A percentile compares a stretch with the other conserved stretches of the same genome.
These are phyloP conservation scores for Listronotus bonariensis DNA, from an alignment of 1,140 invertebrate species.

Conservation along the genomic window DNA sequence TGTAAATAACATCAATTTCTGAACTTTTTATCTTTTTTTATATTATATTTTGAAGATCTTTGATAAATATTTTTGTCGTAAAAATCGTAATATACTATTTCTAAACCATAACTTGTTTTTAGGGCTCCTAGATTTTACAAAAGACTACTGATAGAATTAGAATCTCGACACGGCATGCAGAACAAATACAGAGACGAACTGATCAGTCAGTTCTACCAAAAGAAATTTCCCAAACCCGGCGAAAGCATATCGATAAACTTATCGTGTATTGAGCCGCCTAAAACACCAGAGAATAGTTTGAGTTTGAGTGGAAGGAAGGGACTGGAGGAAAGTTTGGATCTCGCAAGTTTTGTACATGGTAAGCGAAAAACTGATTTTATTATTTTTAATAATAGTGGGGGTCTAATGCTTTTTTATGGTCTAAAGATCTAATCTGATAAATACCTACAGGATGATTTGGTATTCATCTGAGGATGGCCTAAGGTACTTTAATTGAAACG, in stretches of 20 bases:
- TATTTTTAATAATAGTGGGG: neutral
- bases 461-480: too few relatives aligned
- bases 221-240: slow-evolving; percentile 65
- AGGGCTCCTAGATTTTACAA: slow-evolving; percentile 56
- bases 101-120: too few relatives aligned
- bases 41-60: too few relatives aligned
- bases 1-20: too few relatives aligned
- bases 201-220: slow-evolving; percentile 65
- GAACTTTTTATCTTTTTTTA: too few relatives aligned
- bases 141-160: slow-evolving; percentile 72
- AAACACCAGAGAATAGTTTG: slow-evolving; percentile 3
- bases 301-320: slow-evolving; percentile 17
- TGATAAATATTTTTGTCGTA: too few relatives aligned
- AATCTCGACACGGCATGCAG: slow-evolving; percentile 67
- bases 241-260: slow-evolving; percentile 57
- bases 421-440: too few relatives aligned
- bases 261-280: slow-evolving; percentile 25
- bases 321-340: slow-evolving; percentile 40
- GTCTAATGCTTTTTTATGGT: too few relatives aligned
- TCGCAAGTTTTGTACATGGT: slow-evolving; percentile 40
- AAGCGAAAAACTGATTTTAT: neutral
- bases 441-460: too few relatives aligned
- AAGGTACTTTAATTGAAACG: too few relatives aligned
- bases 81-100: too few relatives aligned
- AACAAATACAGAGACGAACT: slow-evolving; percentile 62